Percentiles rank a stretch among this genome's conserved stretches.
These are phyloP conservation scores for Cynopterus brachyotis DNA, from an alignment of 2,113 vertebrate species.

Conservation along the genomic window DNA sequence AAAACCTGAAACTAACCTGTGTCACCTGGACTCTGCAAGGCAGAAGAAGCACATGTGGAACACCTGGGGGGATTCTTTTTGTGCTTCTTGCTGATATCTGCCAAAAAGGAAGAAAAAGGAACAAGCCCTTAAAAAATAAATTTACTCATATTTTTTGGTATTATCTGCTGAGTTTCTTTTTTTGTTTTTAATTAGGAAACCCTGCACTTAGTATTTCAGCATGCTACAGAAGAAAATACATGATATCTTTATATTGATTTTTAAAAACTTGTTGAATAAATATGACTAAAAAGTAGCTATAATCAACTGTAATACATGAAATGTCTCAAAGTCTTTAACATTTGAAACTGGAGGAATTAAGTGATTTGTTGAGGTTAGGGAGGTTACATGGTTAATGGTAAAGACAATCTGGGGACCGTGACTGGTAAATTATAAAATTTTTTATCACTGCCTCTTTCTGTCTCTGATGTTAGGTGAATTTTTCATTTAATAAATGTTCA, in stretches of 20 bases:
- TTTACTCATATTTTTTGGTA: conserved; percentile 49
- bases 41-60: neutral
- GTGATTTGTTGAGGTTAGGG: neutral
- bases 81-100: conserved; percentile 63
- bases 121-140: conserved; percentile 63
- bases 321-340: neutral
- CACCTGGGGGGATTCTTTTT: conserved; percentile 30
- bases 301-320: neutral
- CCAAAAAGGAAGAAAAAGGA: conserved; percentile 30
- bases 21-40: neutral
- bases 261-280: neutral
- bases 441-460: neutral
- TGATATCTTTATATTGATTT: conserved; percentile 42
- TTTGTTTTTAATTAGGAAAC: conserved; percentile 56
- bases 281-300: neutral
- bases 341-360: conserved; percentile 17
- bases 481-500: conserved; percentile 2
- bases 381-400: neutral
- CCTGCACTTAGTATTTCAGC: conserved; percentile 52
- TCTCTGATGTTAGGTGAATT: neutral
- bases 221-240: conserved; percentile 52
- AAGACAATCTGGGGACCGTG: neutral
- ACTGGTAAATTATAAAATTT: neutral
- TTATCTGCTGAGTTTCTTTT: conserved; percentile 42
- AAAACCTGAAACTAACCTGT: neutral